Evolutionary conservation across 2,797 vertebrate genomes (phyloP).

Genomic region (Cynodonichthys magdalenae): DNA sequence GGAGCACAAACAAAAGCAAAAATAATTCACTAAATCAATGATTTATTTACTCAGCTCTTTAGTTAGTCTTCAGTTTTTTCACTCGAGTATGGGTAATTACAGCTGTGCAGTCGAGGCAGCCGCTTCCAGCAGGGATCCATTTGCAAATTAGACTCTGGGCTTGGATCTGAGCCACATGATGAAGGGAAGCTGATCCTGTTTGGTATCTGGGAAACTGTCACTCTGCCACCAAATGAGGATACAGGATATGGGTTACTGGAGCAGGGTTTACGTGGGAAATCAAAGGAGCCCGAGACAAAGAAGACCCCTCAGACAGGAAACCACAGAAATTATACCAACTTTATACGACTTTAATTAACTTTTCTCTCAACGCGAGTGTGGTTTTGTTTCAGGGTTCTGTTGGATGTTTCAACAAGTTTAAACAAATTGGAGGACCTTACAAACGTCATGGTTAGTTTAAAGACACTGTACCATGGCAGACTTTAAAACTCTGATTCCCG

Average conservation of each 20-base stretch:
- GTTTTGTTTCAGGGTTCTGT: slow-evolving; percentile 14
- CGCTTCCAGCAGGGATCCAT: slow-evolving; percentile 78
- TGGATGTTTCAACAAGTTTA: slow-evolving; percentile 8
- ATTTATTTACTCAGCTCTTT: slow-evolving; percentile 71
- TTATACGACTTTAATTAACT: slow-evolving; percentile 36
- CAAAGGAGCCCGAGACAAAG: slow-evolving; percentile 50
- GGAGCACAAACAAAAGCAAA: slow-evolving; percentile 37
- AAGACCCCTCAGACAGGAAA: slow-evolving; percentile 47
- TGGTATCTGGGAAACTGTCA: slow-evolving; percentile 79
- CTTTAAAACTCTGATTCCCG: background rate
- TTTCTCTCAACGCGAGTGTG: slow-evolving; percentile 8
- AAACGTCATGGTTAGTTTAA: slow-evolving; percentile 5
- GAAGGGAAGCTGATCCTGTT: slow-evolving; percentile 69
- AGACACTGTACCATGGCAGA: background rate
- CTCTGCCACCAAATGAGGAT: slow-evolving; percentile 60
- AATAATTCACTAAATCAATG: slow-evolving; percentile 64
- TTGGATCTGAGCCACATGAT: slow-evolving; percentile 74
- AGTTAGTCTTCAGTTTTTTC: slow-evolving; percentile 72
- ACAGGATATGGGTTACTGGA: slow-evolving; percentile 64
- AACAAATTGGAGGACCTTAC: slow-evolving; percentile 4
- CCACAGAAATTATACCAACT: slow-evolving; percentile 35
- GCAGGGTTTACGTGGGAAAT: slow-evolving; percentile 41
- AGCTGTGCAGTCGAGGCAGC: slow-evolving; percentile 21
- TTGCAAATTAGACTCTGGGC: slow-evolving; percentile 80
- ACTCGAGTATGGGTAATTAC: slow-evolving; percentile 76